A percentile compares a stretch with the other conserved stretches of the same genome.
These are phyloP conservation scores for Orbicella faveolata DNA, from an alignment of 64 coral and sea anemone genomes.

Conservation along the genomic window DNA sequence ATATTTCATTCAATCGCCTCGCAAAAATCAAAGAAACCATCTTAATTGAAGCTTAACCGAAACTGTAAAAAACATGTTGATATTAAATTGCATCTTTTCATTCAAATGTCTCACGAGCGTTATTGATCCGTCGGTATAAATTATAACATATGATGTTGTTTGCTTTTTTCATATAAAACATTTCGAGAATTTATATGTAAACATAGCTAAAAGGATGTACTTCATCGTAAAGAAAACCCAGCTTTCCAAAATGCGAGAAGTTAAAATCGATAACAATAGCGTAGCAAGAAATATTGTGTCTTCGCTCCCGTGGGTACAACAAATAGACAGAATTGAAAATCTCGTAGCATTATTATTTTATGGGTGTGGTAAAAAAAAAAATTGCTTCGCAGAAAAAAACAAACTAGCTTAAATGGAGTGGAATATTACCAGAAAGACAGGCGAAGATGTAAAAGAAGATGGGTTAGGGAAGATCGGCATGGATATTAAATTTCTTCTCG, in stretches of 20 bases:
- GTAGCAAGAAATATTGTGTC: background rate
- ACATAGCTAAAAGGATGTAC: background rate
- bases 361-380: slow-evolving; percentile 1
- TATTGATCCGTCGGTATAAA: background rate
- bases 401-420: background rate
- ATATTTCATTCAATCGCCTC: no score
- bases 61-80: no score
- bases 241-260: background rate
- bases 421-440: background rate
- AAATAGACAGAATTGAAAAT: background rate
- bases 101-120: background rate
- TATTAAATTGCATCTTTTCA: background rate
- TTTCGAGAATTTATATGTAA: background rate
- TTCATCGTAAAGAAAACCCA: background rate
- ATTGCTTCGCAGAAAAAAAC: background rate
- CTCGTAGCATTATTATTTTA: background rate
- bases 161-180: background rate
- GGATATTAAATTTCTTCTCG: background rate
- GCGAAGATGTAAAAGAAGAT: background rate
- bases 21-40: no score
- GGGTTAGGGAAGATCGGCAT: background rate
- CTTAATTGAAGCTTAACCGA: no score
- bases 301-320: background rate
- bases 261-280: background rate
- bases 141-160: background rate